phyloP scores from a whole-genome alignment of 2,113 vertebrate genomes.

The Malurus elegans region DNA sequence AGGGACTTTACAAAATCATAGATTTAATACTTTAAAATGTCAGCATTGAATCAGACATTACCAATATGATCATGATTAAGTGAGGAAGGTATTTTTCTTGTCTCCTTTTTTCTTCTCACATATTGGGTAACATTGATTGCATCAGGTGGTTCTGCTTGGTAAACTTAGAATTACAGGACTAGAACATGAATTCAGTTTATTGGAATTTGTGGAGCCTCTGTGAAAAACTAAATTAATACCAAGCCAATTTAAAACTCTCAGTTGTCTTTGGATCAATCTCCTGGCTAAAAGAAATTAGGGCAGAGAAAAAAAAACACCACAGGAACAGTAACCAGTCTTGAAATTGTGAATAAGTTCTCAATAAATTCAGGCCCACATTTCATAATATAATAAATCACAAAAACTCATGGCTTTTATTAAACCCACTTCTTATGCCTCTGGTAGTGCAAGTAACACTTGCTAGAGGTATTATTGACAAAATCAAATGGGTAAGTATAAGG shows the following conservation, averaged over 20 bases:
- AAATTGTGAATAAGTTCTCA: background rate
- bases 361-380: background rate
- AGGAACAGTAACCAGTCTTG: background rate
- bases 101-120: background rate
- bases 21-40: background rate
- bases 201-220: background rate
- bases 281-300: background rate
- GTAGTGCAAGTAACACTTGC: background rate
- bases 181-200: background rate
- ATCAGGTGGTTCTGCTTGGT: background rate
- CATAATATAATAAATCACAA: background rate
- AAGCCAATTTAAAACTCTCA: background rate
- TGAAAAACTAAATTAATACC: background rate
- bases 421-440: background rate
- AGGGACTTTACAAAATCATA: background rate
- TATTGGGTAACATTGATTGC: background rate
- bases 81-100: background rate
- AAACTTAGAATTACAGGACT: background rate
- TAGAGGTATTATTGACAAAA: background rate
- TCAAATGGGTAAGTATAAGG: background rate
- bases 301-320: background rate
- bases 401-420: background rate
- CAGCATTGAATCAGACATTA: background rate
- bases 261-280: background rate
- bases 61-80: background rate